Conservation (phyloP, 2,113 vertebrate species). For the Pachyramphus minor region DNA sequence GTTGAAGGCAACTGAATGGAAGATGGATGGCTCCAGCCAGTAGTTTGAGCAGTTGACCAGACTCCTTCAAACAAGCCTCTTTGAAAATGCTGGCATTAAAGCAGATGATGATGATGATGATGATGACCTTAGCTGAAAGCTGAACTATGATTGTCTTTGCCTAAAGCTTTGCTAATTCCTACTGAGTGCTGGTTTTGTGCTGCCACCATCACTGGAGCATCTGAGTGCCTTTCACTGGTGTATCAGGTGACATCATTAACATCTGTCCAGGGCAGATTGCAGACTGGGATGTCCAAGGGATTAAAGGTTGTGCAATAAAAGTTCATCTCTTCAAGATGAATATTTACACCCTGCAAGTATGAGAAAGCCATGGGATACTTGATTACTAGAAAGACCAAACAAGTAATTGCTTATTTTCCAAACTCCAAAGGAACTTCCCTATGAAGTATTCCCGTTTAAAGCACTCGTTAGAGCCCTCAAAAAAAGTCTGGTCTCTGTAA, state of each 20-base stretch:
- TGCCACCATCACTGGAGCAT: neutral
- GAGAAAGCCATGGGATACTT: neutral
- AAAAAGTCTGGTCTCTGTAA: neutral
- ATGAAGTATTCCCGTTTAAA: neutral
- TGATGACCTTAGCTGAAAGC: neutral
- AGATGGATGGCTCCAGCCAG: neutral
- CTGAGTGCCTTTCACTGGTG: fast-evolving
- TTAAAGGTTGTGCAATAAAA: neutral
- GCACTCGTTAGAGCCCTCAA: neutral
- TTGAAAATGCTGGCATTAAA: neutral
- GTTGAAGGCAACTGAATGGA: neutral
- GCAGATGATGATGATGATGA: neutral
- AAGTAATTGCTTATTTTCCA: neutral
- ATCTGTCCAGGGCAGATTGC: neutral
- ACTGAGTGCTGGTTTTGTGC: neutral
- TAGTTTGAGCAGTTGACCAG: neutral
- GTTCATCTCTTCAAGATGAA: neutral
- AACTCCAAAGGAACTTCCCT: neutral
- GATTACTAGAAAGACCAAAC: neutral
- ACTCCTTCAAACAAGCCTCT: neutral
- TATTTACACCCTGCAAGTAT: neutral
- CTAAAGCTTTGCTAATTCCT: neutral
- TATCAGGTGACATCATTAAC: fast-evolving
- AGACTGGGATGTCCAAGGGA: neutral
- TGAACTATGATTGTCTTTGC: neutral